Base-by-base conservation (phyloP, 1,140 invertebrate genomes). In the Euborellia annulipes region DNA sequence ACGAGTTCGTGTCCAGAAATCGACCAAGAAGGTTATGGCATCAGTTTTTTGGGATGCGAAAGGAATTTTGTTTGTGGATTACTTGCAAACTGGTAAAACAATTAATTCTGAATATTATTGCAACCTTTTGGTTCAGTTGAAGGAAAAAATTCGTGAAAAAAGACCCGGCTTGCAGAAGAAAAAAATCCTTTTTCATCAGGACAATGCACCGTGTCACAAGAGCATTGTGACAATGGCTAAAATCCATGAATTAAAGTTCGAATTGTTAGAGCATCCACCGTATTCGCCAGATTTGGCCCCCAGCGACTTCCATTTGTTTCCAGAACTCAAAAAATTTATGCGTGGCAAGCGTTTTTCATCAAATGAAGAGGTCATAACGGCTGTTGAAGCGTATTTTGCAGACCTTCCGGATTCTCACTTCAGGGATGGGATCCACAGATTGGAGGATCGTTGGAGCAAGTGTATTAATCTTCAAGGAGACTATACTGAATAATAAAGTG, bases 251-350 rank as follows among this genome's bases (percentile, higher is more conserved):
- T 55, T 63, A 37, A 43, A 52, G 14, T 66, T 61, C 55, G 56
- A 66, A 60, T 52, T 64, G 50, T 63, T 72, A 34, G 54, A 52
- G 20, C 64, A 69, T 48, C 61, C 58, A 56, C 61, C 62, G 22
- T 68, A 67, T 50, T 62, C 52, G 37, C 61, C 59, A 48, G 62
- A 69, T 54, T 52, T 69, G 19, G 57, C 61, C 38, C 60, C 60
- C 34, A 59, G 55, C 36, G 63, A 68, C 52, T 65, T 58, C 30
- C 59, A 56, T 52, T 54, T 58, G 16, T 63, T 62, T 45, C 37
- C 46, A 9, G 34, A 48, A 27, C 38, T 48, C 3, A 51, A 44
- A 43, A 42, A 45, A 11, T 39, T 17, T 23, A 18, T 46, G 14
- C 2, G 18, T 1, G 39, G 20, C 2, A 16, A 41, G 14, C 19